phyloP scores from a whole-genome alignment of 2,797 vertebrate species.

The Cryptoprocta ferox region DNA sequence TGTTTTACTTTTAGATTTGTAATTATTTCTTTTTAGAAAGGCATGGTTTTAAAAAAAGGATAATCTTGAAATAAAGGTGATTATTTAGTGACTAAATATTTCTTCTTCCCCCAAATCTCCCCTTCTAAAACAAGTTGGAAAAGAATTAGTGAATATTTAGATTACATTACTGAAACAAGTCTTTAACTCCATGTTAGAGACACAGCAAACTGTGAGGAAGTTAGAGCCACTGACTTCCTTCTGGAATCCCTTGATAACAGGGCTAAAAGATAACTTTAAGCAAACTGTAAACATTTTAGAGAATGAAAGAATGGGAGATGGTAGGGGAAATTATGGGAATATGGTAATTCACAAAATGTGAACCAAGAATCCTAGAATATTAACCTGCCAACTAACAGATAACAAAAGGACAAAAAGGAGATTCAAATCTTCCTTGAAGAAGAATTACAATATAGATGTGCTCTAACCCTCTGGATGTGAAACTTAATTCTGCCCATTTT shows the following conservation, averaged over 20 bases:
- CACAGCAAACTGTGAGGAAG: background rate
- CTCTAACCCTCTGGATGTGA: background rate
- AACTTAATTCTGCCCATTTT: background rate
- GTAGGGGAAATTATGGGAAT: background rate
- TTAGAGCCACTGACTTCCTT: background rate
- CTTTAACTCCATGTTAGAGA: background rate
- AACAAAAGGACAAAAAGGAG: background rate
- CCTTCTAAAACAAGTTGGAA: background rate
- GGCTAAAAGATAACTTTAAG: background rate
- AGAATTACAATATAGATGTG: background rate
- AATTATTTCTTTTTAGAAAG: constrained; percentile 37
- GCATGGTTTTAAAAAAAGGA: constrained; percentile 8
- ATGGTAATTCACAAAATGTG: background rate
- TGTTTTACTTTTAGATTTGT: constrained; percentile 8
- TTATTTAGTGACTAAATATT: background rate
- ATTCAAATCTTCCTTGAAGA: background rate
- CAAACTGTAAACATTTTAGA: constrained; percentile 13
- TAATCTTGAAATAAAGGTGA: background rate
- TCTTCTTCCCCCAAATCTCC: background rate
- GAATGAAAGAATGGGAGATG: background rate
- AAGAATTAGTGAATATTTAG: background rate
- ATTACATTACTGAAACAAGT: background rate
- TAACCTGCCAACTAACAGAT: background rate
- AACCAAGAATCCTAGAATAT: background rate
- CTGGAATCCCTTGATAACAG: background rate